Evolutionary conservation across 2,888 invertebrate species (phyloP).

Genomic region (Mythimna albipuncta): DNA sequence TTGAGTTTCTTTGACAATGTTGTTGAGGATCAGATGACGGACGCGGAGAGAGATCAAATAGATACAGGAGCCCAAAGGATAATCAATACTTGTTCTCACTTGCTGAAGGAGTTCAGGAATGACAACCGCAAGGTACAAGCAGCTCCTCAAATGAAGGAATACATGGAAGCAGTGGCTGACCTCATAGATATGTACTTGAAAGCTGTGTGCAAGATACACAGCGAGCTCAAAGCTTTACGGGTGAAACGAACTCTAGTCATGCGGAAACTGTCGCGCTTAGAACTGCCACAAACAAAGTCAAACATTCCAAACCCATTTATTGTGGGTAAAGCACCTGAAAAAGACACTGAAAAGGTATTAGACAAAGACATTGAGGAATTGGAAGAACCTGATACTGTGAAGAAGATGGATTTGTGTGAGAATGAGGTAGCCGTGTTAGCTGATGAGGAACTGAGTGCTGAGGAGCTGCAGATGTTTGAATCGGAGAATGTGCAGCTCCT

Average conservation of each 20-base stretch:
- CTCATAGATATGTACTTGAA: constrained; percentile 95
- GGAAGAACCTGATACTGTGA: constrained; percentile 75
- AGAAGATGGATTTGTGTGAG: constrained; percentile 82
- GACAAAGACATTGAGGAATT: constrained; percentile 67
- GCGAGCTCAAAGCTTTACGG: constrained; percentile 96
- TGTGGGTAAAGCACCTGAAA: constrained; percentile 71
- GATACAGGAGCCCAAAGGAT: constrained; percentile 96
- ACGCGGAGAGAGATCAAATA: constrained; percentile 96
- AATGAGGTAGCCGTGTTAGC: constrained; percentile 86
- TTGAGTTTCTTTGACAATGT: constrained; percentile 95
- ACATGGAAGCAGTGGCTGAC: constrained; percentile 94
- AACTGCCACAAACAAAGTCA: constrained; percentile 80
- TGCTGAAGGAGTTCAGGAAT: constrained; percentile 94
- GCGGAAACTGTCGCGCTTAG: constrained; percentile 94
- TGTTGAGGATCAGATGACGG: constrained; percentile 94
- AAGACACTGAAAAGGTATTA: constrained; percentile 67
- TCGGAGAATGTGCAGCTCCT: constrained; percentile 97
- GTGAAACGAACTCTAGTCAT: constrained; percentile 96
- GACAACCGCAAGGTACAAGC: constrained; percentile 90
- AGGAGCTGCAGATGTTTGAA: constrained; percentile 98
- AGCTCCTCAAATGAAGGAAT: constrained; percentile 93
- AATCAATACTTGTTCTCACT: constrained; percentile 94
- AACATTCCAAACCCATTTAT: constrained; percentile 81
- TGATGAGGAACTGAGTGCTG: constrained; percentile 94
- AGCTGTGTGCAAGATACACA: constrained; percentile 96